Evolutionary conservation across 30 jellyfish, hydroid and myxozoan genomes (phyloP).

Genomic region (Haliclystus octoradiatus): DNA sequence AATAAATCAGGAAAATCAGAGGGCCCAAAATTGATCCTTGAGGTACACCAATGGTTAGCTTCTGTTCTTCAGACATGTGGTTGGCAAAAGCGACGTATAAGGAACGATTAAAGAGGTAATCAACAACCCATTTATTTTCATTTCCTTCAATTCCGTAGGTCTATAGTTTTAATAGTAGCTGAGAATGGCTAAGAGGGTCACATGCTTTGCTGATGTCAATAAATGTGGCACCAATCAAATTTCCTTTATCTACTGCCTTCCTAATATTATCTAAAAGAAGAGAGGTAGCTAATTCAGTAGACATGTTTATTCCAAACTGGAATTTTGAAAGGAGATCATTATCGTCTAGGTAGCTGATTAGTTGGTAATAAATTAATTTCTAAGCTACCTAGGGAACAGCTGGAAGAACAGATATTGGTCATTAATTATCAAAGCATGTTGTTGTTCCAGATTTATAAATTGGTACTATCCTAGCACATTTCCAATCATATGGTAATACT

Average conservation of each 20-base stretch:
- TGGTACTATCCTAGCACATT: constrained; percentile 49
- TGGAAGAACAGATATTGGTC: constrained; percentile 64
- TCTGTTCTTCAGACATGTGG: not conserved
- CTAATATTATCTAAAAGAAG: constrained; percentile 45
- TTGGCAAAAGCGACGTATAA: not conserved
- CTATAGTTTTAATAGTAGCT: constrained; percentile 19
- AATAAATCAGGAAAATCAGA: constrained; percentile 26
- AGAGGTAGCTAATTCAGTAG: constrained; percentile 59
- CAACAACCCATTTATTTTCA: constrained; percentile 52
- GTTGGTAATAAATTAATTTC: constrained; percentile 47
- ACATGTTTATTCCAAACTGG: constrained; percentile 43
- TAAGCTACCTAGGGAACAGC: constrained; percentile 24
- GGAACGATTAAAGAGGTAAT: constrained; percentile 43
- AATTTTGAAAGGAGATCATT: constrained; percentile 36
- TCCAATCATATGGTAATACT: constrained; percentile 35
- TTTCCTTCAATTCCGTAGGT: constrained; percentile 22
- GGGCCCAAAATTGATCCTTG: too few species aligned
- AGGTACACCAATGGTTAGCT: constrained; percentile 11
- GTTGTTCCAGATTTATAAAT: constrained; percentile 42
- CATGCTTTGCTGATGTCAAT: constrained; percentile 52
- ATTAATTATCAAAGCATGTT: constrained; percentile 39
- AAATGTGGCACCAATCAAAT: constrained; percentile 58
- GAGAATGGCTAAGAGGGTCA: constrained; percentile 42
- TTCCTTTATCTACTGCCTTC: constrained; percentile 43
- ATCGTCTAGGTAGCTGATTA: constrained; percentile 45